Evolutionary conservation across 2,113 vertebrate genomes (phyloP).

Genomic region (Periophthalmodon schlosseri): DNA sequence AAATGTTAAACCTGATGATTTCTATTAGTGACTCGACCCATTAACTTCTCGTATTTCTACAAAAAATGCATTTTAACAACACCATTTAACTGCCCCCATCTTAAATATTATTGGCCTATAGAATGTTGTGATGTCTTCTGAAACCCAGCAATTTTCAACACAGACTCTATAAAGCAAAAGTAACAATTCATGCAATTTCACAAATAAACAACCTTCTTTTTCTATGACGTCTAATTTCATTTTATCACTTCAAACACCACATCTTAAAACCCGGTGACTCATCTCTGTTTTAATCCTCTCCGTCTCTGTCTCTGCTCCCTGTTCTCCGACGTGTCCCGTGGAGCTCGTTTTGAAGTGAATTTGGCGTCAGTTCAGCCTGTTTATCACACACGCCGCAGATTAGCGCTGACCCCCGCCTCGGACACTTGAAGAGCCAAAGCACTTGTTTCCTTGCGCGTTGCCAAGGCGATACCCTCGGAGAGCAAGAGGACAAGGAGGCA

Average conservation of each 20-base stretch:
- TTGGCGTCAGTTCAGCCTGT: slow-evolving; percentile 67
- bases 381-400: slow-evolving; percentile 73
- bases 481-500: slow-evolving; percentile 50
- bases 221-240: slow-evolving; percentile 17
- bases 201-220: slow-evolving; percentile 28
- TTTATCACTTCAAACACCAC: slow-evolving; percentile 19
- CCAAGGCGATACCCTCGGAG: slow-evolving; percentile 72
- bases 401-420: slow-evolving; percentile 73
- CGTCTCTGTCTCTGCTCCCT: too few relatives aligned
- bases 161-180: background rate
- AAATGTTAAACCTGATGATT: too few relatives aligned
- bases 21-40: too few relatives aligned
- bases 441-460: slow-evolving; percentile 73
- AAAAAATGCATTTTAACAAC: too few relatives aligned
- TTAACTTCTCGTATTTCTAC: too few relatives aligned
- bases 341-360: slow-evolving; percentile 63
- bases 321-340: background rate
- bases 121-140: too few relatives aligned
- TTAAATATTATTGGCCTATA: too few relatives aligned
- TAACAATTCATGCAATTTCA: background rate
- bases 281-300: slow-evolving; percentile 28
- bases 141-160: too few relatives aligned
- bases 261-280: slow-evolving; percentile 60
- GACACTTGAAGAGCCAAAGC: slow-evolving; percentile 62
- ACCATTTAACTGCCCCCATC: too few relatives aligned